Evolutionary conservation across 2,113 vertebrate species (phyloP).

Genomic region (Phainopepla nitens): DNA sequence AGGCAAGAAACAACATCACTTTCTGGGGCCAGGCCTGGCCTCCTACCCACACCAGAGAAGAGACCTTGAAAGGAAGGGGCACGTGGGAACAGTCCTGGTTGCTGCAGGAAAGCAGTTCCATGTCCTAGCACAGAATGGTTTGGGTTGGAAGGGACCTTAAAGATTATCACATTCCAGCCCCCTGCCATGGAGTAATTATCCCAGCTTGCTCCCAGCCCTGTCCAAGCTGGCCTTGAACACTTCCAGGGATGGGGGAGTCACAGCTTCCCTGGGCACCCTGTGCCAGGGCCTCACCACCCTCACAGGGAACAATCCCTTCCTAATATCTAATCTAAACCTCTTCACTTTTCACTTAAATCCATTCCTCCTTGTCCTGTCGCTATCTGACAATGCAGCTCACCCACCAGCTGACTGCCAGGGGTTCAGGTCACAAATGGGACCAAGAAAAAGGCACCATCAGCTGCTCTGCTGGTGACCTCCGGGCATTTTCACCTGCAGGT

Average conservation of each 20-base stretch:
- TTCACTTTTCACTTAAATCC: background rate
- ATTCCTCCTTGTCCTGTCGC: background rate
- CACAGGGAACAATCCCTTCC: background rate
- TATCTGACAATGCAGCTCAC: background rate
- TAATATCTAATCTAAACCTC: background rate
- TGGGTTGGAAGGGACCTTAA: background rate
- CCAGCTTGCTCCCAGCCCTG: rapidly evolving
- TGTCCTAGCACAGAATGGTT: background rate
- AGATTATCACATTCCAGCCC: background rate
- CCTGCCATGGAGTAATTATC: background rate
- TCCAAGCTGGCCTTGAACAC: rapidly evolving
- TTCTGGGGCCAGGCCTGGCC: background rate
- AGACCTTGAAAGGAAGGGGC: background rate
- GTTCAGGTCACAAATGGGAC: background rate
- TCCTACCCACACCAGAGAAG: background rate
- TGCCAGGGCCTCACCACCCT: background rate
- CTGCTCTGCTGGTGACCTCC: background rate
- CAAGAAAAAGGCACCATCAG: background rate
- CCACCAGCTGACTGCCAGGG: background rate
- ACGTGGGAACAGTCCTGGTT: rapidly evolving
- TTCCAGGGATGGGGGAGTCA: background rate
- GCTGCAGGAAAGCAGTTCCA: rapidly evolving
- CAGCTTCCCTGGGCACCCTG: background rate
- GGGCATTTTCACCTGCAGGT: background rate
- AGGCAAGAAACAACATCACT: background rate